phyloP scores from a whole-genome alignment of 2,888 invertebrate genomes.

The Bibio marci region DNA sequence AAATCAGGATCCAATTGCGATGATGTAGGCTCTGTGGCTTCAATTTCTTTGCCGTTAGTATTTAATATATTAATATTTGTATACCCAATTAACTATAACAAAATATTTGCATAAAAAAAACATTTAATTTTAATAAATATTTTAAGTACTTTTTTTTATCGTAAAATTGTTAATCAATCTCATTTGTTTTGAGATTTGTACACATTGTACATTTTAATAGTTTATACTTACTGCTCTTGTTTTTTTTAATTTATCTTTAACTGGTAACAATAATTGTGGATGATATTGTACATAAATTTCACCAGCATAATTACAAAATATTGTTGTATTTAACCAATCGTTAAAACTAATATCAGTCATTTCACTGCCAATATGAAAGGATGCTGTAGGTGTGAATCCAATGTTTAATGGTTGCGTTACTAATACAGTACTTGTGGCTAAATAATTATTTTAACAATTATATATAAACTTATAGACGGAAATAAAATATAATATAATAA shows the following conservation, averaged over 20 bases:
- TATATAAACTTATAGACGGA: background rate
- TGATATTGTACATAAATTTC: constrained; percentile 6
- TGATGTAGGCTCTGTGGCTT: background rate
- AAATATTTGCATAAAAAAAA: background rate
- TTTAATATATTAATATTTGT: background rate
- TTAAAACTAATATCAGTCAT: constrained; percentile 2
- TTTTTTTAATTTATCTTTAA: background rate
- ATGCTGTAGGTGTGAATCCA: constrained; percentile 1
- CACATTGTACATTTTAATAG: too few species aligned
- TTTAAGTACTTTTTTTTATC: background rate
- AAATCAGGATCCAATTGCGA: constrained; percentile 14
- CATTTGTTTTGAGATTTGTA: too few species aligned
- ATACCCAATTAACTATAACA: background rate
- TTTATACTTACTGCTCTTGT: background rate
- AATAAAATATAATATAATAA: too few species aligned
- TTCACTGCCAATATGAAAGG: background rate
- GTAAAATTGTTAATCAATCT: background rate
- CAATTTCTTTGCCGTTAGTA: background rate
- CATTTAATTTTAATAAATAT: background rate
- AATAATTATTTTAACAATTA: background rate
- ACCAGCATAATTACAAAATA: constrained; percentile 6
- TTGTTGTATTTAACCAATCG: constrained; percentile 7
- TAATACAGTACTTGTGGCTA: constrained; percentile 1
- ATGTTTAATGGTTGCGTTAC: constrained; percentile 6
- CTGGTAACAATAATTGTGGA: constrained; percentile 3